phyloP scores from a whole-genome alignment of 92 coral and sea anemone species.

The Epizoanthus fatuus region DNA sequence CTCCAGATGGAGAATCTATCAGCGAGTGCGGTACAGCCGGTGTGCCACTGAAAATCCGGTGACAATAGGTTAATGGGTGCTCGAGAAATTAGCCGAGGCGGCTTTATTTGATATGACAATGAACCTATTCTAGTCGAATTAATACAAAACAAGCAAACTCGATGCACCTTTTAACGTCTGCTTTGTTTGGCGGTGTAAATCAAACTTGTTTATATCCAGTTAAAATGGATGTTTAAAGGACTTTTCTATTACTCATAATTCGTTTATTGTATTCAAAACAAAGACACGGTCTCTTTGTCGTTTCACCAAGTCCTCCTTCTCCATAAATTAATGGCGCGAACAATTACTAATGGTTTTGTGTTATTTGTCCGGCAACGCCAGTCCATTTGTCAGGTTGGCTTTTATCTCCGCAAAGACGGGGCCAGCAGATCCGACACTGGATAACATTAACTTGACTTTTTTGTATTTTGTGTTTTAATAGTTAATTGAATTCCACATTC shows the following conservation, averaged over 20 bases:
- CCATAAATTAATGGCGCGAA: slow-evolving; percentile 49
- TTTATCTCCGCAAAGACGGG: slow-evolving; percentile 75
- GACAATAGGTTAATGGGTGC: slow-evolving; percentile 78
- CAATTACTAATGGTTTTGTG: slow-evolving; percentile 78
- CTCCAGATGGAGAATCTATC: slow-evolving; percentile 54
- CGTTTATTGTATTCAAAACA: slow-evolving; percentile 28
- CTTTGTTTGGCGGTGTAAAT: slow-evolving; percentile 25
- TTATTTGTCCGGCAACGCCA: slow-evolving; percentile 78
- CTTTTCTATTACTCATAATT: slow-evolving; percentile 30
- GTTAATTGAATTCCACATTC: slow-evolving; percentile 99
- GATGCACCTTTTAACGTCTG: slow-evolving; percentile 44
- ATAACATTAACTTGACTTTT: slow-evolving; percentile 75
- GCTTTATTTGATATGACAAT: slow-evolving; percentile 82
- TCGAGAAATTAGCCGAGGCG: slow-evolving; percentile 67
- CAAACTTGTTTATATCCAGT: slow-evolving; percentile 31
- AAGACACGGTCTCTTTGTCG: slow-evolving; percentile 26
- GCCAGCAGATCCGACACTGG: slow-evolving; percentile 78
- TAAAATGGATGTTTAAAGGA: slow-evolving; percentile 43
- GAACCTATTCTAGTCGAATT: slow-evolving; percentile 67
- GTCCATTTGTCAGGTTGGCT: slow-evolving; percentile 79
- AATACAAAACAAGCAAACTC: slow-evolving; percentile 64
- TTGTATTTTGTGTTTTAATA: slow-evolving; percentile 83
- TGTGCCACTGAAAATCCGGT: slow-evolving; percentile 48
- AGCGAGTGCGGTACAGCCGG: slow-evolving; percentile 41
- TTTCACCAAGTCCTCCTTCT: slow-evolving; percentile 29